These are phyloP conservation scores for Sebastes reedi DNA, from an alignment of 2,797 vertebrate genomes.

Conservation along the genomic window DNA sequence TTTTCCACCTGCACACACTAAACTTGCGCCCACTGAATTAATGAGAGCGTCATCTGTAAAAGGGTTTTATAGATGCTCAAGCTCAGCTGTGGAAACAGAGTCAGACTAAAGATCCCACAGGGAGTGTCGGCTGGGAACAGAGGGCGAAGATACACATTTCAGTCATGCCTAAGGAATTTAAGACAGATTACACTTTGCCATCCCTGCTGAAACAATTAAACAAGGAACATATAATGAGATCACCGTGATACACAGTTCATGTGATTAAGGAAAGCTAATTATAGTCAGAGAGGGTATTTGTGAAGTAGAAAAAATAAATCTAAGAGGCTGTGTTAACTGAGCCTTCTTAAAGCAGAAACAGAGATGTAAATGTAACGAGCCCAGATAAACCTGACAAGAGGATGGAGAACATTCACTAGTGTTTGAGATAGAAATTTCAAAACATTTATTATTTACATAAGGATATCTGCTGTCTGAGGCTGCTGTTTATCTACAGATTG, in stretches of 20 bases:
- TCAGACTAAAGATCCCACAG: constrained; percentile 30
- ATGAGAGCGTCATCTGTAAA: constrained; percentile 42
- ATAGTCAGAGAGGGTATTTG: not conserved
- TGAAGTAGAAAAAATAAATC: not conserved
- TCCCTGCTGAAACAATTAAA: constrained; percentile 22
- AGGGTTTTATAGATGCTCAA: constrained; percentile 23
- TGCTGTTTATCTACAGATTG: constrained; percentile 53
- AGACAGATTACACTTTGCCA: constrained; percentile 15
- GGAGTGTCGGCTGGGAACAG: constrained; percentile 24
- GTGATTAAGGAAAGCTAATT: not conserved
- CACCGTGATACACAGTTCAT: not conserved
- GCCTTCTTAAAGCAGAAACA: not conserved
- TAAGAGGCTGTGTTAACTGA: not conserved
- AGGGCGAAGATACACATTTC: constrained; percentile 27
- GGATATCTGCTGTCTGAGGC: constrained; percentile 19
- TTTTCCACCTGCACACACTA: not conserved
- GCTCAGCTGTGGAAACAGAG: constrained; percentile 56
- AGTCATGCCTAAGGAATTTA: constrained; percentile 48
- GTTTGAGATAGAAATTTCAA: constrained; percentile 21
- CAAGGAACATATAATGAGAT: constrained; percentile 1
- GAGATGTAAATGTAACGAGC: not conserved
- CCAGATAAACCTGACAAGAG: constrained; percentile 1
- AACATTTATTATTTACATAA: constrained; percentile 43
- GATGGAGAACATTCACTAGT: not conserved
- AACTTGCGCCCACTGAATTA: constrained; percentile 23